phyloP scores from a whole-genome alignment of 2,797 vertebrate genomes.

The Xenops minutus region DNA sequence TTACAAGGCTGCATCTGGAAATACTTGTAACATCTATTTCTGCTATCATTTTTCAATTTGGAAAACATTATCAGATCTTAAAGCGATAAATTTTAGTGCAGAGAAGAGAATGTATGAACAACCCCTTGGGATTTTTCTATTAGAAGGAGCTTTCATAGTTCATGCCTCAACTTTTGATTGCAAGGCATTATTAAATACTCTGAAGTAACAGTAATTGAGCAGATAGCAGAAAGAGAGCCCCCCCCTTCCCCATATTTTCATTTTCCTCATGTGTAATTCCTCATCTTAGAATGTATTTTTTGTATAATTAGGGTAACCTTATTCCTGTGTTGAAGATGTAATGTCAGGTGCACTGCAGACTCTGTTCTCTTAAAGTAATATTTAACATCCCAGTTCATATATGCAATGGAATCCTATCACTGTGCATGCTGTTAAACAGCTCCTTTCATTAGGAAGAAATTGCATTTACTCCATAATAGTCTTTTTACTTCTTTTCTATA shows the following conservation, averaged over 20 bases:
- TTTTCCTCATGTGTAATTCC: background rate
- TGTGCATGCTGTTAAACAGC: background rate
- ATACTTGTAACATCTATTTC: background rate
- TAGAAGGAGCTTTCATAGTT: background rate
- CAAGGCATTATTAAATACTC: background rate
- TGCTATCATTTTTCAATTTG: background rate
- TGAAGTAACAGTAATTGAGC: background rate
- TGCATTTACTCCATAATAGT: background rate
- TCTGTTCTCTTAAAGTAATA: background rate
- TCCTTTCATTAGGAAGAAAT: background rate
- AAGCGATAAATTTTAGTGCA: background rate
- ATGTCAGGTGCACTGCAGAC: background rate
- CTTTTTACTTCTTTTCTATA: background rate
- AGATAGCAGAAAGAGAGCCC: background rate
- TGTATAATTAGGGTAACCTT: background rate
- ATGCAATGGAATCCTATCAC: background rate
- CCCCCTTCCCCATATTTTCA: background rate
- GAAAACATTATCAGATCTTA: background rate
- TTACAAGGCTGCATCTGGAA: constrained; percentile 36
- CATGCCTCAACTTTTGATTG: background rate
- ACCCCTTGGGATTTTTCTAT: background rate
- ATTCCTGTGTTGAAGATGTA: background rate
- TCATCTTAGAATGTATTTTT: background rate
- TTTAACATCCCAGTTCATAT: background rate
- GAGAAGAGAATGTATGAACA: background rate